Percentiles rank a stretch among this genome's conserved stretches.
Evolutionary conservation across 2,797 vertebrate species (phyloP).

Genomic region (Gobio occitaniae): DNA sequence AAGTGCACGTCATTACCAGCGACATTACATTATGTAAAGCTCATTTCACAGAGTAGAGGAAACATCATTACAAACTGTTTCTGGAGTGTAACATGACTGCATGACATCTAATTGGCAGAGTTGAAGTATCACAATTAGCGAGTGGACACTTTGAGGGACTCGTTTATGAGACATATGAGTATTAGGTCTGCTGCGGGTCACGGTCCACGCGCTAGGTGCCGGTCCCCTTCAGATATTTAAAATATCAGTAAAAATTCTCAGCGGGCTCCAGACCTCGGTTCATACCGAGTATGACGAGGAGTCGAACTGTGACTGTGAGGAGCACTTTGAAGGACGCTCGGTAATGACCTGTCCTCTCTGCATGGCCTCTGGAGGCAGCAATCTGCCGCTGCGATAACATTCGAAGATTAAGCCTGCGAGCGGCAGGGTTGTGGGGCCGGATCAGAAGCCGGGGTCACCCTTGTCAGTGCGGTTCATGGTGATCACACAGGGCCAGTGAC

Average conservation of each 20-base stretch:
- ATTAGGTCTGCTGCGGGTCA: slow-evolving; percentile 48
- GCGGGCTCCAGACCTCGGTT: slow-evolving; percentile 63
- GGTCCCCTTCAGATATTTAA: slow-evolving; percentile 57
- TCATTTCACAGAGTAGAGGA: slow-evolving; percentile 44
- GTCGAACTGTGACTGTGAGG: slow-evolving; percentile 54
- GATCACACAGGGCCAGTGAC: slow-evolving; percentile 67
- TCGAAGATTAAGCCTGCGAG: slow-evolving; percentile 74
- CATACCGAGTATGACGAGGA: slow-evolving; percentile 66
- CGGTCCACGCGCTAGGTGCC: slow-evolving; percentile 40
- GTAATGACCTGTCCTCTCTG: slow-evolving; percentile 78
- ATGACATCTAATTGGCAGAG: slow-evolving; percentile 50
- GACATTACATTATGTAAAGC: slow-evolving; percentile 45
- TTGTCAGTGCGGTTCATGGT: slow-evolving; percentile 69
- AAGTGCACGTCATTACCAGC: slow-evolving; percentile 18
- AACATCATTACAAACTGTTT: slow-evolving; percentile 53
- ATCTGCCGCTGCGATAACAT: slow-evolving; percentile 65
- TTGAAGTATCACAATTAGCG: slow-evolving; percentile 70
- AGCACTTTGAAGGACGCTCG: slow-evolving; percentile 72
- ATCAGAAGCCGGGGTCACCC: slow-evolving; percentile 70
- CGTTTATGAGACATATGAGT: slow-evolving; percentile 68
- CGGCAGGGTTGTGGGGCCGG: slow-evolving; percentile 53
- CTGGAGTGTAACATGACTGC: slow-evolving; percentile 38
- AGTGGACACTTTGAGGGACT: slow-evolving; percentile 66
- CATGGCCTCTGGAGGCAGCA: slow-evolving; percentile 68
- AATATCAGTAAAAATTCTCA: slow-evolving; percentile 70